These are phyloP conservation scores for Perca fluviatilis DNA, from an alignment of 2,113 vertebrate species.

Conservation along the genomic window DNA sequence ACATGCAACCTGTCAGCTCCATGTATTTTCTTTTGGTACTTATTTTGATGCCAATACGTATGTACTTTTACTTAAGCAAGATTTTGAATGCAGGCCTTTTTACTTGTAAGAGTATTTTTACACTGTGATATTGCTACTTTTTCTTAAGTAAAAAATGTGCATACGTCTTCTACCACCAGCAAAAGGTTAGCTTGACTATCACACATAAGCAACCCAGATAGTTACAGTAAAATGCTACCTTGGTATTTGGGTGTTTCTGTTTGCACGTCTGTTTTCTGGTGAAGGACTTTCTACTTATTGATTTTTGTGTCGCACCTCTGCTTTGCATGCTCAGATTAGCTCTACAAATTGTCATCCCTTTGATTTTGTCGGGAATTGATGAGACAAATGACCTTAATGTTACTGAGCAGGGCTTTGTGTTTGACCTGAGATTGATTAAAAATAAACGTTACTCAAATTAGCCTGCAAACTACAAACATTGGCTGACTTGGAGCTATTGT, in stretches of 20 bases:
- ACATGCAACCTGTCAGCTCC: no score
- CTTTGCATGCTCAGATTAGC: conserved; percentile 51
- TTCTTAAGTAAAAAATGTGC: background rate
- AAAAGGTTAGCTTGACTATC: background rate
- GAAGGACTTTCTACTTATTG: conserved; percentile 53
- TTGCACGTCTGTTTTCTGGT: conserved; percentile 27
- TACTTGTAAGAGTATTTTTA: background rate
- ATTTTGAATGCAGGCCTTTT: background rate
- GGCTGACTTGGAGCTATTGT: background rate
- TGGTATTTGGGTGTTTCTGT: conserved; percentile 23
- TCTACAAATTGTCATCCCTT: conserved; percentile 42
- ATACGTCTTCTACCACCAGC: background rate
- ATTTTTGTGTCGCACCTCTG: conserved; percentile 44
- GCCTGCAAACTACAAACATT: conserved; percentile 1
- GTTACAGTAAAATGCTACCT: background rate
- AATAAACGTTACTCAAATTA: conserved; percentile 4
- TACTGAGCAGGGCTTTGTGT: conserved; percentile 16
- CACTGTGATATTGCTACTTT: background rate
- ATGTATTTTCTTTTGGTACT: background rate
- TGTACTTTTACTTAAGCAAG: no score
- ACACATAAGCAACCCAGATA: conserved; percentile 9
- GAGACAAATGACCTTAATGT: conserved; percentile 52
- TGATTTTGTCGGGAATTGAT: conserved; percentile 51
- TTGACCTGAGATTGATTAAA: conserved; percentile 35
- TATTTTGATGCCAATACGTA: background rate